Evolutionary conservation across 2,797 vertebrate species (phyloP).

Genomic region (Varecia variegata): DNA sequence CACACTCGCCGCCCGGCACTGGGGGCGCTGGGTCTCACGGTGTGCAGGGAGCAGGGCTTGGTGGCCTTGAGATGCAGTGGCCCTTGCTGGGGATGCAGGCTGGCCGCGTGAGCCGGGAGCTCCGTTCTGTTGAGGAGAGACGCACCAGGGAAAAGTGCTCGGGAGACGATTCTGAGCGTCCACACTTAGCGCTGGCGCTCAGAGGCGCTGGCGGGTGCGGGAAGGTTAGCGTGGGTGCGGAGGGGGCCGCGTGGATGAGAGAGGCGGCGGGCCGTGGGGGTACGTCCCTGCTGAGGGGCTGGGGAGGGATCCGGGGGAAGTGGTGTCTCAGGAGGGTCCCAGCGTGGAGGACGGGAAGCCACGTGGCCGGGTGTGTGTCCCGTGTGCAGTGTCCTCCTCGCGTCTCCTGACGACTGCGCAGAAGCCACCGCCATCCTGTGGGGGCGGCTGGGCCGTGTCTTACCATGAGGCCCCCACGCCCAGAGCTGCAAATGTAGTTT

Average conservation of each 20-base stretch:
- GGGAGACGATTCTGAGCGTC: background rate
- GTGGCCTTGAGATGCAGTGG: background rate
- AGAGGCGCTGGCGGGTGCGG: background rate
- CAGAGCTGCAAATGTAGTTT: background rate
- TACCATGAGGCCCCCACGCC: background rate
- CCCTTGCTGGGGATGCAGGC: background rate
- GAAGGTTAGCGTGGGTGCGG: too few species aligned
- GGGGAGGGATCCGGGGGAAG: background rate
- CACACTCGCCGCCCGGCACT: background rate
- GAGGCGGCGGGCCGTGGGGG: background rate
- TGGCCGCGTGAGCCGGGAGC: too few species aligned
- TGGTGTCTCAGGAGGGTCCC: background rate
- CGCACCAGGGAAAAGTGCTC: too few species aligned
- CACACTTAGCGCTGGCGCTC: too few species aligned
- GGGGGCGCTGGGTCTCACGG: background rate
- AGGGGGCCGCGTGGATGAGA: fast-evolving
- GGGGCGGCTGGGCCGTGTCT: background rate
- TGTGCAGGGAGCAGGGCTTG: background rate
- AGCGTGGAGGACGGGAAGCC: background rate
- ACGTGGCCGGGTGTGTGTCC: too few species aligned
- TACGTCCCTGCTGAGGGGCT: background rate
- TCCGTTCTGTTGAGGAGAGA: background rate
- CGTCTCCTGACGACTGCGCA: too few species aligned
- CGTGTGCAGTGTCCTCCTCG: background rate
- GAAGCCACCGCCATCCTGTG: background rate